A percentile compares a stretch with the other conserved stretches of the same genome.
Conservation (phyloP, 1,140 invertebrate genomes). For the Cydia splendana region DNA sequence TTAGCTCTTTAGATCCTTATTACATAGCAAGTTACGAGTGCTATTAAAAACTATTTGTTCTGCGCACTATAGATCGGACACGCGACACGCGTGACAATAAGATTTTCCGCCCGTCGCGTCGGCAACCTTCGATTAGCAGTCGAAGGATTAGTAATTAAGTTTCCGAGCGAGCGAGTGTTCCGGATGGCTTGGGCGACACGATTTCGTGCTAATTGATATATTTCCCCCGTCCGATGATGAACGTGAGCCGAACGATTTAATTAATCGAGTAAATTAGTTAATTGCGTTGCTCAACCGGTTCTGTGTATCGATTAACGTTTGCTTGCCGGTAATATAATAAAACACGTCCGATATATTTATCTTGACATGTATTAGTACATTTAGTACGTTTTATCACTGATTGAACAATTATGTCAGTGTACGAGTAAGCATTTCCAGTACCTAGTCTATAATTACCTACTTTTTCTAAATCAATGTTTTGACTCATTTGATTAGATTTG, state of each 20-base stretch:
- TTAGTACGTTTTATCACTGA: not conserved
- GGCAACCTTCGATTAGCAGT: not conserved
- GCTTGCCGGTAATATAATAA: not conserved
- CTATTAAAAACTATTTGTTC: not conserved
- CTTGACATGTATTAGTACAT: not conserved
- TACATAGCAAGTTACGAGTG: too few relatives aligned
- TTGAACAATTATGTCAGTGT: not conserved
- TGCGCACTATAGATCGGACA: not conserved
- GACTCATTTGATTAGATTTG: too few relatives aligned
- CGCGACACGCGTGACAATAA: not conserved
- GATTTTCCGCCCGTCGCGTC: conserved; percentile 5
- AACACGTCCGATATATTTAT: conserved; percentile 9
- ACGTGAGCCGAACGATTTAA: not conserved
- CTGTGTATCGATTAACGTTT: not conserved
- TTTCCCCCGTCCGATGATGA: not conserved
- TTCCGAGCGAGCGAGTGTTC: conserved; percentile 9
- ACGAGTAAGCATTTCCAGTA: too few relatives aligned
- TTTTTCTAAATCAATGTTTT: too few relatives aligned
- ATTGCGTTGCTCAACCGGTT: not conserved
- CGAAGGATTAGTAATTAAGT: not conserved
- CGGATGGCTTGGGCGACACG: conserved; percentile 4
- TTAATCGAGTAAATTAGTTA: conserved; percentile 7
- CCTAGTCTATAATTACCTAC: too few relatives aligned
- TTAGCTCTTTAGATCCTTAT: too few relatives aligned
- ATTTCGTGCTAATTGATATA: conserved; percentile 5